Evolutionary conservation across 1,140 invertebrate genomes (phyloP), one percentile per base, ranked within the genome.

Genomic region (Chrysopa pallens): DNA sequence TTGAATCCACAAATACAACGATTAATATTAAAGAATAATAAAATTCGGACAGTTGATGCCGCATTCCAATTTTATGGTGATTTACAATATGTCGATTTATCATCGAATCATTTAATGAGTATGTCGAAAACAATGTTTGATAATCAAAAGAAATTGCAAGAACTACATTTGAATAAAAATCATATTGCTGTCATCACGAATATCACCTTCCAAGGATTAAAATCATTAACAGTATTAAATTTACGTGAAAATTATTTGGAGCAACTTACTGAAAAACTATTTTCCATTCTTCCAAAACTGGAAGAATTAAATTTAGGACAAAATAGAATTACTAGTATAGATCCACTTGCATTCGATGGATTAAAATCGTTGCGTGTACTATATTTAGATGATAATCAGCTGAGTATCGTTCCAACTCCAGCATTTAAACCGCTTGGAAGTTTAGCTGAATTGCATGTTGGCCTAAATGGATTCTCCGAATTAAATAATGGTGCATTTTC

Each of bases 41-140:
- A 76, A 50, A 87, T 92, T 51, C 85, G 85, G 58, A 82, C 77
- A 13, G 81, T 92, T 36, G 84, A 88, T 57, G 77, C 78, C 8
- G 83, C 82, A 3, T 84, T 91, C 56, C 78, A 81, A 50, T 89
- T 91, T 60, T 92, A 92, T 58, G 71, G 76, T 0, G 80, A 87
- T 45, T 66, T 92, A 1, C 76, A 77, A 48, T 84, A 80, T 56
- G 70, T 91, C 2, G 86, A 92, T 57, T 62, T 92, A 7, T 85
- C 83, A 5, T 76, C 75, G 53, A 91, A 91, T 55, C 78, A 85
- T 47, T 65, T 91, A 42, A 70, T 85, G 15, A 84, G 69, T 50
- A 80, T 87, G 50, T 81, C 82, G 1, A 69, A 69, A 6, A 74
- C 73, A 40, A 87, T 78, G 52, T 93, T 89, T 54, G 65, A 73